Evolutionary conservation across 2,888 invertebrate species (phyloP), one percentile per base, ranked within the genome.

Genomic region (Meliscaeva auricollis): DNA sequence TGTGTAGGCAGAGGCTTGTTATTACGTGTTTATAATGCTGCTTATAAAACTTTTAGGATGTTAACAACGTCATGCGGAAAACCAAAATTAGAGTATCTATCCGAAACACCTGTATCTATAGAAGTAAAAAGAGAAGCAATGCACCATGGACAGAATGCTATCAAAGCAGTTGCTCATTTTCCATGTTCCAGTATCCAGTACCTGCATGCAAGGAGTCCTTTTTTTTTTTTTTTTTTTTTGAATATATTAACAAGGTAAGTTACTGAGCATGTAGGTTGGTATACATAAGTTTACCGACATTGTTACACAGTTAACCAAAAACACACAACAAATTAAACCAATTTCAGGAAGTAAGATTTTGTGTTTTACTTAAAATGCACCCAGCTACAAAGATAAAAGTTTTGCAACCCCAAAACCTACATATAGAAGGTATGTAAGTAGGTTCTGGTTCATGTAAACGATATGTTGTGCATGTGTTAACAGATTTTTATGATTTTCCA

Each of bases 31-130:
- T 62, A 26, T 64, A 32, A 54, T 50, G 66, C 66, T 35, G 77
- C 69, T 78, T 73, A 73, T 50, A 48, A 74, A 64, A 70, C 52
- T 79, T 84, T 84, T 41, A 22, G 75, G 54, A 75, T 69, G 79
- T 79, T 46, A 75, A 66, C 83, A 84, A 50, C 64, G 58, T 79
- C 79, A 62, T 84, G 83, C 62, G 79, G 83, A 84, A 84, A 44
- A 79, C 74, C 74, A 44, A 79, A 84, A 84, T 84, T 75, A 64
- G 50, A 38, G 62, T 75, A 69, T 79, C 79, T 75, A 70, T 79
- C 26, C 44, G 32, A 70, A 84, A 66, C 74, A 75, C 79, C 70
- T 84, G 74, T 44, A 82, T 26, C 41, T 50, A n/a, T 15, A 64
- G 26, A 5, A 8, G 17, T 44, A 30, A 48, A 54, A 13, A 30